Base-by-base conservation (phyloP, 2,113 vertebrate genomes). In the Tenebrosternarchus preto region DNA sequence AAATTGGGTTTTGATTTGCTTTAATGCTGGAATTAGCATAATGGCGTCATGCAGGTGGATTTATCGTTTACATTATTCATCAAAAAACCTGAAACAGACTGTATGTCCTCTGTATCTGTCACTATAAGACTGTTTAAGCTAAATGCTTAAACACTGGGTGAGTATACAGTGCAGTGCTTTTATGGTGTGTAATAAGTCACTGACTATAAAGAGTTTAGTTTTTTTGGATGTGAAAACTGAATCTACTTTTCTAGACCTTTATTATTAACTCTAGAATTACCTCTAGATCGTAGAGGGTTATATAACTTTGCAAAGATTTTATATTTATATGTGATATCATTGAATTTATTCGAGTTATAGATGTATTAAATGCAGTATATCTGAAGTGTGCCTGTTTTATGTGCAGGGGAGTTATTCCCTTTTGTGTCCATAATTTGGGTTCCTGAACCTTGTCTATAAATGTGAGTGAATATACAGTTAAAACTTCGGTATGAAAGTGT, bases 31-130 rank as follows among this genome's bases (percentile, higher is more conserved):
- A 82, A 89, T 90, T 86, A 78, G 80, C 76, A 63, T 68, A 84
- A 80, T 80, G 61, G 59, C 64, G 80, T 85, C 78, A 87, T 87
- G 85, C 82, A 73, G 87, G 74, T 15, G 4, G 17, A 39, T 73
- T 88, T 88, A 87, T 85, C 74, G 77, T 86, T 85, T 90, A 80
- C 84, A 89, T 90, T 88, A 88, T 90, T 91, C 84, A 91, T 88
- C 5, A 73, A 63, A 81, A n/a, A 71, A 67, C 50, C 43, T 4
- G 79, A 70, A 63, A 46, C 43, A 46, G 11, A 25, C 70, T 77
- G 68, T 73, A 57, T 81, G 63, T 46, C 67, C 11, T 59, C 56
- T 60, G 70, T 56, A 77, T 39, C 43, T 39, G 57, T 25, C 24
- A 53, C 31, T 19, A 24, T 46, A 19, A 7, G 19, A n/a, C 53